phyloP scores from a whole-genome alignment of 1,140 invertebrate species.

The Ceratitis capitata region DNA sequence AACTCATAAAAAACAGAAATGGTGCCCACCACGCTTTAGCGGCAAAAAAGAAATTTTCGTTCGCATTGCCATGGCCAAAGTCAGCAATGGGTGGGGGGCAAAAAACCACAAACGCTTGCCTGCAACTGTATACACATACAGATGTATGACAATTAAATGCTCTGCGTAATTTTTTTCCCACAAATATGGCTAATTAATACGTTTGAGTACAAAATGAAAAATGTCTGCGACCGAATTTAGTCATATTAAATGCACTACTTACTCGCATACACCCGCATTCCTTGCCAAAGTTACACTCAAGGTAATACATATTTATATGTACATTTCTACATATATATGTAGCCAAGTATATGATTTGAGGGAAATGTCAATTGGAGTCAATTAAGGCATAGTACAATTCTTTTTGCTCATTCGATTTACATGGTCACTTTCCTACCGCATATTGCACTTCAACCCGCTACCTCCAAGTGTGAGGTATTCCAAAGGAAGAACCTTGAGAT shows the following conservation, averaged over 20 bases:
- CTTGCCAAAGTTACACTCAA: neutral
- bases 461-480: no score
- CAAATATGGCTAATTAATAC: neutral
- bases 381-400: no score
- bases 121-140: neutral
- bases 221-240: neutral
- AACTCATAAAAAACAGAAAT: no score
- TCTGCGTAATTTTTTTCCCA: neutral
- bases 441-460: no score
- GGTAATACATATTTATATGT: neutral
- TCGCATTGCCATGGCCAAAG: conserved; percentile 14
- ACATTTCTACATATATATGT: neutral
- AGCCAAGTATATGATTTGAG: no score
- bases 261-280: neutral
- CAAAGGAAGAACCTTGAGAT: no score
- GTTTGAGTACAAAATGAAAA: neutral
- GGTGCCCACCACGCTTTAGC: neutral
- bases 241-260: neutral
- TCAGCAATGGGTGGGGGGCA: neutral
- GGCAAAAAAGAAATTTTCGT: neutral
- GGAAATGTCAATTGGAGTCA: no score
- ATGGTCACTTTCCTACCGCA: no score
- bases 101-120: neutral
- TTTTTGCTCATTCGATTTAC: no score
- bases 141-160: neutral